Evolutionary conservation across 2,888 invertebrate genomes (phyloP).

Genomic region (Megamerina dolium): DNA sequence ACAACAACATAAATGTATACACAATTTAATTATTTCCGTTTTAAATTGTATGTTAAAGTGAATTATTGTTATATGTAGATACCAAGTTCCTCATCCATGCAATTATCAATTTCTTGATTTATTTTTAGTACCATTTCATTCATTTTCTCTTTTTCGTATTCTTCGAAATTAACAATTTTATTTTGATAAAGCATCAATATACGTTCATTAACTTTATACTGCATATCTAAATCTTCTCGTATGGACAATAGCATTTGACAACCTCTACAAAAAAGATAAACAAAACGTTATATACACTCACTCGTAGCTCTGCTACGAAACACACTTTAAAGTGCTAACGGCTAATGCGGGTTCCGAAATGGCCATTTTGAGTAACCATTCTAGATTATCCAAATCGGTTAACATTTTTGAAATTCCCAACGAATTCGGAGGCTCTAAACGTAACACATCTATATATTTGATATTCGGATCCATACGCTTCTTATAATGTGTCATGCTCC

Average conservation of each 20-base stretch:
- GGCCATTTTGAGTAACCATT: not conserved
- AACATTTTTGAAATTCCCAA: not conserved
- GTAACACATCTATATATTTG: not conserved
- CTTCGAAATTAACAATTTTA: not conserved
- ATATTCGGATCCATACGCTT: not conserved
- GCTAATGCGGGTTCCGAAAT: no score
- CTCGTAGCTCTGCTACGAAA: not conserved
- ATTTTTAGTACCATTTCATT: not conserved
- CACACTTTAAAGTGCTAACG: not conserved
- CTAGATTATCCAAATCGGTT: not conserved
- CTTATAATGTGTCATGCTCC: not conserved
- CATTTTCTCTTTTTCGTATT: not conserved
- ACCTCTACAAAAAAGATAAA: not conserved
- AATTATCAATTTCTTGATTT: not conserved
- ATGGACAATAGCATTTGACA: not conserved
- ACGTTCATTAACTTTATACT: not conserved
- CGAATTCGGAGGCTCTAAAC: not conserved
- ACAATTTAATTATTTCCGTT: no score
- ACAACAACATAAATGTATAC: not conserved
- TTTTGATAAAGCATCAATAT: not conserved
- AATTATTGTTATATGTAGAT: no score
- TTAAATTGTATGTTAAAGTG: no score
- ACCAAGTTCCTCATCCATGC: not conserved
- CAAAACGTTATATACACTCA: not conserved
- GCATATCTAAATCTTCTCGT: not conserved